Evolutionary conservation across 1,140 invertebrate species (phyloP), one percentile per base, ranked within the genome.

Genomic region (Orussus abietinus): DNA sequence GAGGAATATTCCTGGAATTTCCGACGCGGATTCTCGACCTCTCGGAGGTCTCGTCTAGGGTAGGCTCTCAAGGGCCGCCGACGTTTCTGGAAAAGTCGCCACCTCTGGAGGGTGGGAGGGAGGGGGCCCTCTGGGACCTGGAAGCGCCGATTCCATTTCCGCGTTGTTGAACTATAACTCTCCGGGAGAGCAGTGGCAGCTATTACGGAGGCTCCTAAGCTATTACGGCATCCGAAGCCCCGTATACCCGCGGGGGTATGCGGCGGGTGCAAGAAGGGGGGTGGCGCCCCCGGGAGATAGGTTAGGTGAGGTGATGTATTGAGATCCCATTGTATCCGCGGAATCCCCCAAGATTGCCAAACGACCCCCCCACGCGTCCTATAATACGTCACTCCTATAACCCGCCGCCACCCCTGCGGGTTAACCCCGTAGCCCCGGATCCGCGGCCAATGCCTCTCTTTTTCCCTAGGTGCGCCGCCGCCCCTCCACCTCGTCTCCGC

Each of bases 331-430:
- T 72, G 69, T 73, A 72, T 71, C 69, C 69, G 54, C 50, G 55
- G 62, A 74, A 72, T 71, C 69, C 69, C 67, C 65, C 57, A 74
- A 74, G 71, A 74, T 72, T 72, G 69, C 69, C 68, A 69, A 72
- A 72, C 65, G 65, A 66, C 62, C 46, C 49, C 51, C 48, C 51
- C 45, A 43, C 43, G 26, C 42, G 41, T 31, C 47, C 39, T 34
- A 22, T 42, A 34, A 32, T 40, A 17, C 34, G 25, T n/a, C 28
- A 41, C 44, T 31, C 47, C 39, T 34, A 22, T 42, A 34, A 32
- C 42, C 21, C 34, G 25, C 37, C 45, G 20, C 44, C 43, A 30
- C 32, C 37, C 40, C 42, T n/a, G n/a, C n/a, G n/a, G n/a, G n/a
- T n/a, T n/a, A n/a, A n/a, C n/a, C n/a, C n/a, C n/a, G n/a, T n/a